phyloP scores from a whole-genome alignment of 2,797 vertebrate genomes.

The Eupleurogrammus muticus region DNA sequence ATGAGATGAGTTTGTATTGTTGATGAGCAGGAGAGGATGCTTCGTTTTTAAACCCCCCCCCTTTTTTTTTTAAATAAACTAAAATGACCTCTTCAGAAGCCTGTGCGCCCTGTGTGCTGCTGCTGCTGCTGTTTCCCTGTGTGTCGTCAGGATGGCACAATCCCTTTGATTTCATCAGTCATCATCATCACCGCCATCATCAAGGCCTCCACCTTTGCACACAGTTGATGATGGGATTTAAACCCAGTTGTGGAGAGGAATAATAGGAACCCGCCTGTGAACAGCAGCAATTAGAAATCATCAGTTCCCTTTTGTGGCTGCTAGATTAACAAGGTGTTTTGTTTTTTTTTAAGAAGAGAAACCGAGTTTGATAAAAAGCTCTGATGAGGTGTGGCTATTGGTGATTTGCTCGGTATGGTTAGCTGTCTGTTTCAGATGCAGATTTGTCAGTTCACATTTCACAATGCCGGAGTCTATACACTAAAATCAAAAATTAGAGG shows the following conservation, averaged over 20 bases:
- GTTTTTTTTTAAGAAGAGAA: slow-evolving; percentile 20
- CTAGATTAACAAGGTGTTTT: slow-evolving; percentile 34
- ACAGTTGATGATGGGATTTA: slow-evolving; percentile 48
- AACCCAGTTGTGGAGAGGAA: slow-evolving; percentile 27
- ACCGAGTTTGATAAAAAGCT: slow-evolving; percentile 33
- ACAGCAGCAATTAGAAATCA: slow-evolving; percentile 16
- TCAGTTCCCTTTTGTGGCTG: slow-evolving; percentile 38
- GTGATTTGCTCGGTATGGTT: slow-evolving; percentile 53
- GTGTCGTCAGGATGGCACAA: slow-evolving; percentile 63
- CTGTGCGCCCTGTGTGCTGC: slow-evolving; percentile 7
- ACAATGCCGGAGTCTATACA: no score
- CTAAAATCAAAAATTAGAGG: no score
- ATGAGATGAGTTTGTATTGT: background rate
- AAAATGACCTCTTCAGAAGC: slow-evolving; percentile 41
- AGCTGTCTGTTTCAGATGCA: background rate
- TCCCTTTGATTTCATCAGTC: slow-evolving; percentile 67
- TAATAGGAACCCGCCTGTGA: slow-evolving; percentile 10
- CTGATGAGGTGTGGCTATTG: slow-evolving; percentile 24
- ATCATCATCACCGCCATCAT: slow-evolving; percentile 6
- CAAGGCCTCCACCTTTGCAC: slow-evolving; percentile 36
- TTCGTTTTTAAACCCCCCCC: slow-evolving; percentile 5
- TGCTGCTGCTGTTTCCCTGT: slow-evolving; percentile 50
- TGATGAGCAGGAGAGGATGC: background rate
- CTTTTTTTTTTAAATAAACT: no score
- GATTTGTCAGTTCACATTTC: no score